These are phyloP conservation scores for Hymenochirus boettgeri DNA, from an alignment of 2,113 vertebrate species.

Conservation along the genomic window DNA sequence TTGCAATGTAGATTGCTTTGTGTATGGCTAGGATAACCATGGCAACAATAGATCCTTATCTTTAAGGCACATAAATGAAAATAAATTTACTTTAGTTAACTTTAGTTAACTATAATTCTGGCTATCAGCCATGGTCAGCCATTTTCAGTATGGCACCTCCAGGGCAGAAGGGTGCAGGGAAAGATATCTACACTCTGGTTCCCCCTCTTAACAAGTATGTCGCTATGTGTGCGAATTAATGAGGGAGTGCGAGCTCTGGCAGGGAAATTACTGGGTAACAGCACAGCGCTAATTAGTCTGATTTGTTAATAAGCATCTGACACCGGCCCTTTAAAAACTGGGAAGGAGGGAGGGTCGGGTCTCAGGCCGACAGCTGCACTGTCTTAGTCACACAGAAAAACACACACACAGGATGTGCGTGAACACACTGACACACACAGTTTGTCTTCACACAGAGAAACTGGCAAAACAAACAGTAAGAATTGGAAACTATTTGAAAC, in stretches of 20 bases:
- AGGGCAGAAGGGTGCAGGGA: constrained; percentile 28
- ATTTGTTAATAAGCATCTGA: constrained; percentile 40
- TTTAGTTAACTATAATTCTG: too few species aligned
- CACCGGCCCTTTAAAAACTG: constrained; percentile 42
- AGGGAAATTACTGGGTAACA: constrained; percentile 41
- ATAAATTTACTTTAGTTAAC: too few species aligned
- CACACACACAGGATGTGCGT: neutral
- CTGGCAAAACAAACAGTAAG: too few species aligned
- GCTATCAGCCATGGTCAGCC: too few species aligned
- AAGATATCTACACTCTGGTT: constrained; percentile 30
- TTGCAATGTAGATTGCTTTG: too few species aligned
- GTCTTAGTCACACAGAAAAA: neutral
- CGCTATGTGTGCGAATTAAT: constrained; percentile 33
- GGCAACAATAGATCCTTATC: too few species aligned
- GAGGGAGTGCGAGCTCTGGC: constrained; percentile 42
- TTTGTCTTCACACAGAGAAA: neutral
- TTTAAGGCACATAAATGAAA: too few species aligned
- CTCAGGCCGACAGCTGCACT: constrained; percentile 30
- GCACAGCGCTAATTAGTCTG: constrained; percentile 41
- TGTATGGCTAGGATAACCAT: too few species aligned
- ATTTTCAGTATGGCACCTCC: constrained; percentile 7
- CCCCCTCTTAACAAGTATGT: constrained; percentile 38
- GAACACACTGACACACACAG: neutral
- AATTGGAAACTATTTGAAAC: too few species aligned
- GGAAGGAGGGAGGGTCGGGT: constrained; percentile 29